phyloP scores from a whole-genome alignment of 2,888 invertebrate genomes.

The Crioceris asparagi region DNA sequence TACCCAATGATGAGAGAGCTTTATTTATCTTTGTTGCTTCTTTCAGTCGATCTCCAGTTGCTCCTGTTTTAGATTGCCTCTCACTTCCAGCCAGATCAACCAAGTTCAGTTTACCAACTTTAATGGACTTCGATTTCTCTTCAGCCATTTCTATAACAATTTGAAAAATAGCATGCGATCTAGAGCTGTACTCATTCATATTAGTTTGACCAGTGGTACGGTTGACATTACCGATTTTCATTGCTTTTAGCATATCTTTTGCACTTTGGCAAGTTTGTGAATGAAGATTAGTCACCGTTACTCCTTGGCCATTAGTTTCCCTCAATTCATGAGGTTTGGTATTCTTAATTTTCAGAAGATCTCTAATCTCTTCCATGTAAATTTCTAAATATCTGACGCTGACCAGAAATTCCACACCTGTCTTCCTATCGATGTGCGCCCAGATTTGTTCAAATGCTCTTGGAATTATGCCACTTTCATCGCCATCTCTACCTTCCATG shows the following conservation, averaged over 20 bases:
- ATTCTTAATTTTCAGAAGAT: constrained; percentile 53
- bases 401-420: constrained; percentile 91
- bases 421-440: constrained; percentile 80
- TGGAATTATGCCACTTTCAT: constrained; percentile 53
- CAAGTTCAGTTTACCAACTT: constrained; percentile 92
- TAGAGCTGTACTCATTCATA: constrained; percentile 88
- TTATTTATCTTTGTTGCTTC: constrained; percentile 97
- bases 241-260: constrained; percentile 85
- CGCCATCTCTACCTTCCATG: constrained; percentile 51
- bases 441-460: constrained; percentile 97
- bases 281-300: constrained; percentile 92
- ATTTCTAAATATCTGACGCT: constrained; percentile 95
- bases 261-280: constrained; percentile 91
- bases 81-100: constrained; percentile 98
- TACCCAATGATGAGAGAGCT: constrained; percentile 92
- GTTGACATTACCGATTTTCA: constrained; percentile 88
- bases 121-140: constrained; percentile 46
- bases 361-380: constrained; percentile 83
- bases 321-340: constrained; percentile 45
- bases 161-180: constrained; percentile 97
- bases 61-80: constrained; percentile 91
- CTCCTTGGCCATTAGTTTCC: constrained; percentile 65
- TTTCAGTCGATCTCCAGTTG: constrained; percentile 83
- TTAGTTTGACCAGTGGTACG: constrained; percentile 69
- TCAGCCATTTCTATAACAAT: constrained; percentile 93